These are phyloP conservation scores for Cossypha heuglini DNA, from an alignment of 2,797 vertebrate species.

Conservation along the genomic window DNA sequence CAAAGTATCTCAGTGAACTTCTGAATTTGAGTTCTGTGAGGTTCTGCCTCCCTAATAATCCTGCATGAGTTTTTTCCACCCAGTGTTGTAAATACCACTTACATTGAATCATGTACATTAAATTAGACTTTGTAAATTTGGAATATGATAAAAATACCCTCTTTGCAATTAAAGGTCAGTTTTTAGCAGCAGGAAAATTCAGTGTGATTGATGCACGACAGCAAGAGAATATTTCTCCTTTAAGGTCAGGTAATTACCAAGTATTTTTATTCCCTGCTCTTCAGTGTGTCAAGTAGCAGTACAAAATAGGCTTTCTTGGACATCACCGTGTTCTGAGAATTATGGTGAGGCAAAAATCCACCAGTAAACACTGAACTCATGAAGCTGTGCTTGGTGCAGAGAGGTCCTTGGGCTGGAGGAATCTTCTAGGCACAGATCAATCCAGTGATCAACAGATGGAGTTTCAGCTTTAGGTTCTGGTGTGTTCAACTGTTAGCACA, in stretches of 20 bases:
- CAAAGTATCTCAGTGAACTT: not conserved
- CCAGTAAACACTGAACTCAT: not conserved
- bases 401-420: not conserved
- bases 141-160: not conserved
- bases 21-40: not conserved
- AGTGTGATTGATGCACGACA: not conserved
- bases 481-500: not conserved
- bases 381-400: not conserved
- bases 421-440: not conserved
- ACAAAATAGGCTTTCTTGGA: not conserved
- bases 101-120: not conserved
- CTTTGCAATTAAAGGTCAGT: not conserved
- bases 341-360: not conserved
- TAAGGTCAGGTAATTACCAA: not conserved
- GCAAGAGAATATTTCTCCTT: not conserved
- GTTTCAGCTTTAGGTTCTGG: not conserved
- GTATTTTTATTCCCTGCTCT: not conserved
- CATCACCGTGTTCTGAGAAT: not conserved
- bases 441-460: not conserved
- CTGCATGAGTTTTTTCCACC: not conserved
- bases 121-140: not conserved
- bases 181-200: not conserved
- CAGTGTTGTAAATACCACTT: not conserved
- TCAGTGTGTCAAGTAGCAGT: not conserved
- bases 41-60: not conserved